Evolutionary conservation across 2,113 vertebrate genomes (phyloP), one percentile per base, ranked within the genome.

Genomic region (Boleophthalmus pectinirostris): DNA sequence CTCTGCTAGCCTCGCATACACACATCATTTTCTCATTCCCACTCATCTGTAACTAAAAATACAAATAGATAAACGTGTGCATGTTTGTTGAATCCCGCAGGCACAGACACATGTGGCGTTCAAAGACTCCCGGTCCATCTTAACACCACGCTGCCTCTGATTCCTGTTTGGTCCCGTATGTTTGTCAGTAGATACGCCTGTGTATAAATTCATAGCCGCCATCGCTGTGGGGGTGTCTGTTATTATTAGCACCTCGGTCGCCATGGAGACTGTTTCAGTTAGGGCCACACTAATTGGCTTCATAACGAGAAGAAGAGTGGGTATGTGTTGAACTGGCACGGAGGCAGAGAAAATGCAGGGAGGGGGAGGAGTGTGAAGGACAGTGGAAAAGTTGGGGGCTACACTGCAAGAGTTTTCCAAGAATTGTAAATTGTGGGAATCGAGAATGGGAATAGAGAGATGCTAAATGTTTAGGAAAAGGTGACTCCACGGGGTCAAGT

Each of bases 201-300:
- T 66, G 53, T 54, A 14, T 61, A 35, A 20, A 54, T 65, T 49
- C 46, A 23, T 63, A 51, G 72, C 78, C 88, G 79, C 82, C 81
- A 77, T 88, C 85, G 78, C 87, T 89, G 85, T 83, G 88, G 83
- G 90, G 88, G 87, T 89, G 91, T 90, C 88, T 91, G 89, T 92
- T 92, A 91, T 91, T 92, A 92, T 92, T 92, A 92, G 91, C 89
- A 88, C 89, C 84, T 87, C 89, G 82, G 90, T 92, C 86, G 79
- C 88, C 86, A 92, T 92, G 90, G 91, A 89, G 91, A 92, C 91
- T 88, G 89, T 91, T 92, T 89, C 88, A 89, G 88, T 87, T 89
- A 66, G 65, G 58, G 65, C 65, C 14, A 84, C 84, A 88, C 86
- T 92, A 91, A 91, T 92, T 91, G 89, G 90, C 85, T 89, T 90